These are phyloP conservation scores for Myripristis murdjan DNA, from an alignment of 2,797 vertebrate species.

Conservation along the genomic window DNA sequence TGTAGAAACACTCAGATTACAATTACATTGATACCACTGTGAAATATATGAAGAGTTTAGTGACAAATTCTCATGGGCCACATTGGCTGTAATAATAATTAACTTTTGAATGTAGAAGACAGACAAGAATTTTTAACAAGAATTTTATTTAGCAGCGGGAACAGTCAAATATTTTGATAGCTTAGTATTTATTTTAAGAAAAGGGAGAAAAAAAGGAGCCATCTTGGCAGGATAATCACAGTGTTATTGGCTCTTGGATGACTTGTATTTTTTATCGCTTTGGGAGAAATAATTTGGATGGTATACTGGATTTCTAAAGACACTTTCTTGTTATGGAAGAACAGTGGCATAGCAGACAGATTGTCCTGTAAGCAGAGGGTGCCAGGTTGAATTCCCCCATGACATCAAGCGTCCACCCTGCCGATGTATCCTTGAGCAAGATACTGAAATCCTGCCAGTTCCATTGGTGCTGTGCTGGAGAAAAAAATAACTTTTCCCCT, in stretches of 20 bases:
- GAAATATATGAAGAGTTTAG: not conserved
- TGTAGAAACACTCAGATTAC: no score
- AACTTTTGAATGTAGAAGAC: not conserved
- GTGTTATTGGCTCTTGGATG: not conserved
- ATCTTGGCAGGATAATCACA: not conserved
- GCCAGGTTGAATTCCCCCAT: not conserved
- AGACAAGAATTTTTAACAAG: not conserved
- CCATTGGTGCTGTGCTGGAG: no score
- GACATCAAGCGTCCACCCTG: no score
- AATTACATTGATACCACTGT: not conserved
- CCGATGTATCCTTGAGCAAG: no score
- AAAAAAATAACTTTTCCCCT: no score
- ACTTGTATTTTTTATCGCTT: not conserved
- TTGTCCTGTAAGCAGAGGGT: slow-evolving; percentile 12
- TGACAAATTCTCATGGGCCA: not conserved
- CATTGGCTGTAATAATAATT: not conserved
- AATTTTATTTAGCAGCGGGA: not conserved
- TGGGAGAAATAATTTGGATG: not conserved
- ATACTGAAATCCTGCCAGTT: no score
- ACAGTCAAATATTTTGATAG: not conserved
- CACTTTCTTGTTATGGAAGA: not conserved
- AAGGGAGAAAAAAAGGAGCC: not conserved
- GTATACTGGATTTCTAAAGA: not conserved
- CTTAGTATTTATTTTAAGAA: not conserved
- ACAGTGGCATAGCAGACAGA: not conserved